Evolutionary conservation across 2,888 invertebrate species (phyloP).

Genomic region (Malacosoma neustria): DNA sequence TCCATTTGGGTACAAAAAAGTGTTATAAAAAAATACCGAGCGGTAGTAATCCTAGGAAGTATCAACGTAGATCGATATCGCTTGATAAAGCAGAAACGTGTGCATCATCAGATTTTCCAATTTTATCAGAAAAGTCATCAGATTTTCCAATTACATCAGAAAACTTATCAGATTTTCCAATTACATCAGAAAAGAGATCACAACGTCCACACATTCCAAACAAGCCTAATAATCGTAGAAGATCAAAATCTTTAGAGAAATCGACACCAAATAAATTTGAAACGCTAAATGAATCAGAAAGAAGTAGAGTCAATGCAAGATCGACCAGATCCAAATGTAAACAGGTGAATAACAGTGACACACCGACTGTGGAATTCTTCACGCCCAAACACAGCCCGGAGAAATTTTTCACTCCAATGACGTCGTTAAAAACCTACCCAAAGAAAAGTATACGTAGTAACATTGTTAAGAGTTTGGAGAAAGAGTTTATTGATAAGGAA

Average conservation of each 20-base stretch:
- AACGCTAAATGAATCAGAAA: no score
- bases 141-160: no score
- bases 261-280: no score
- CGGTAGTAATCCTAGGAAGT: background rate
- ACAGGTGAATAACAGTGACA: background rate
- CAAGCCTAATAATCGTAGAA: no score
- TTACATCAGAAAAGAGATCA: background rate
- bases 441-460: constrained; percentile 28
- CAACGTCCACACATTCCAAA: no score
- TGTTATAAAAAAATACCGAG: background rate
- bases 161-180: no score
- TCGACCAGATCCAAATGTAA: constrained; percentile 9
- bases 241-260: background rate
- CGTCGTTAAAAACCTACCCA: constrained; percentile 40
- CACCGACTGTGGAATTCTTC: constrained; percentile 22
- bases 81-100: no score
- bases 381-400: constrained; percentile 41
- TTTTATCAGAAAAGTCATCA: no score
- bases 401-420: constrained; percentile 49
- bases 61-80: no score
- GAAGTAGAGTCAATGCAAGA: constrained; percentile 17
- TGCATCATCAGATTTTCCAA: no score
- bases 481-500: constrained; percentile 40
- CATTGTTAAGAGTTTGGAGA: constrained; percentile 50
- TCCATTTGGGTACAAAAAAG: background rate